phyloP scores from a whole-genome alignment of 2,888 invertebrate genomes.

The Helobdella robusta region DNA sequence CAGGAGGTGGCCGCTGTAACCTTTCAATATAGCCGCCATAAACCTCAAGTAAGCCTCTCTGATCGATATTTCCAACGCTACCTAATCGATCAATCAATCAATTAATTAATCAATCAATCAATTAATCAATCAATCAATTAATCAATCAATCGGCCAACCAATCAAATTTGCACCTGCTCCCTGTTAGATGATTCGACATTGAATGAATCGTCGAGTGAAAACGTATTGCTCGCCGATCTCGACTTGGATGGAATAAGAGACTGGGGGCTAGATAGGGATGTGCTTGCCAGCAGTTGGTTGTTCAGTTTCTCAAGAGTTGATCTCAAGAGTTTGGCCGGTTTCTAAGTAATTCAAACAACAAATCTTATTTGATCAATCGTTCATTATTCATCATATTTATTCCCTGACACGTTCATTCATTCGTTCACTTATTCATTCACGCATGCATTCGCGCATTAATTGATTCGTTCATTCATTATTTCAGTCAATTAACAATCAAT shows the following conservation, averaged over 20 bases:
- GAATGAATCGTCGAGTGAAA: not conserved
- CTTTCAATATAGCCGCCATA: conserved; percentile 81
- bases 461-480: too few species aligned
- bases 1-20: conserved; percentile 74
- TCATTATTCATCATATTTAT: too few species aligned
- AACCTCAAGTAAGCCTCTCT: conserved; percentile 94
- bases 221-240: conserved; percentile 37
- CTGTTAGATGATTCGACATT: conserved; percentile 10
- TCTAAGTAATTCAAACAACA: conserved; percentile 44
- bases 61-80: conserved; percentile 72
- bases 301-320: conserved; percentile 69
- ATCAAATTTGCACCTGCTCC: not conserved
- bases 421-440: not conserved
- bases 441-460: too few species aligned
- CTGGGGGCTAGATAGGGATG: too few species aligned
- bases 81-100: too few species aligned
- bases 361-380: not conserved
- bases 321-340: conserved; percentile 70
- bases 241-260: too few species aligned
- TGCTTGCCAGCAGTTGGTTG: conserved; percentile 50
- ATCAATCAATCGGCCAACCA: too few species aligned
- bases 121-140: too few species aligned
- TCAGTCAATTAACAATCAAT: not conserved
- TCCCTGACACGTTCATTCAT: too few species aligned
- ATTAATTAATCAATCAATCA: too few species aligned